Percentiles rank a stretch among this genome's conserved stretches.
These are phyloP conservation scores for Neria commutata DNA, from an alignment of 2,888 invertebrate species.

Conservation along the genomic window DNA sequence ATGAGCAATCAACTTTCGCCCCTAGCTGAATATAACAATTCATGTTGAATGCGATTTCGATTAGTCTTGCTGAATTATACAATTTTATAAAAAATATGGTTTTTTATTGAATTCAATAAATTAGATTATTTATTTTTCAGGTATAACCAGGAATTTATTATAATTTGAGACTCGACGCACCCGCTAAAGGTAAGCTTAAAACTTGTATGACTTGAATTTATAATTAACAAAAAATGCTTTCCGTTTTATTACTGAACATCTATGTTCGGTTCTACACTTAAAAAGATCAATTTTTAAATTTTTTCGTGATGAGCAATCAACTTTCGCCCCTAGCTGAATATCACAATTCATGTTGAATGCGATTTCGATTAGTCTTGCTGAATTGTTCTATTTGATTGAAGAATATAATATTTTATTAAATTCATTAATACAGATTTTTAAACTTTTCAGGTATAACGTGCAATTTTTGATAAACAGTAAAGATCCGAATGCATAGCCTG, in stretches of 20 bases:
- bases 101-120: background rate
- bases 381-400: too few species aligned
- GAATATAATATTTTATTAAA: too few species aligned
- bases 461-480: too few species aligned
- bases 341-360: slow-evolving; percentile 48
- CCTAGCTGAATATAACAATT: slow-evolving; percentile 43
- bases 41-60: slow-evolving; percentile 47
- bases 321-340: slow-evolving; percentile 59
- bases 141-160: background rate
- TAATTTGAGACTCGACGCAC: too few species aligned
- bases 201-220: too few species aligned
- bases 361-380: slow-evolving; percentile 57
- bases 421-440: too few species aligned
- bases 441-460: too few species aligned
- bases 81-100: background rate
- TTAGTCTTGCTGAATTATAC: slow-evolving; percentile 47
- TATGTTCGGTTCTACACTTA: background rate
- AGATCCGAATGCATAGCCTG: background rate
- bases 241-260: background rate
- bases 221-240: too few species aligned
- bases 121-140: background rate
- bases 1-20: slow-evolving; percentile 45
- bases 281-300: background rate
- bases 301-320: slow-evolving; percentile 45
- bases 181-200: too few species aligned